Evolutionary conservation across 2,797 vertebrate species (phyloP).

Genomic region (Aulostomus chinensis): DNA sequence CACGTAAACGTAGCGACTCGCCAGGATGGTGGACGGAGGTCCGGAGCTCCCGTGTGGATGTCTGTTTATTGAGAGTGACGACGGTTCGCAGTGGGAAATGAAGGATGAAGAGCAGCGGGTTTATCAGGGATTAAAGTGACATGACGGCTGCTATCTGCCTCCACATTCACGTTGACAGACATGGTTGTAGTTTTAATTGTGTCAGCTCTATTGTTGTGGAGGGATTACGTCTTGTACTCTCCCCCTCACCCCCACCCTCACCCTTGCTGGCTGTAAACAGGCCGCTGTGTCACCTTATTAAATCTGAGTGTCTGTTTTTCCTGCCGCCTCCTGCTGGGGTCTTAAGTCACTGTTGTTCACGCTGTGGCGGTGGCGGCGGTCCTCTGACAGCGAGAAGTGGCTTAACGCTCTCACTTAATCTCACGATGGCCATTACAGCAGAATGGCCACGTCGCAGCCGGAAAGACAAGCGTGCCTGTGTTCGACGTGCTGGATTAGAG

Average conservation of each 20-base stretch:
- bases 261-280: constrained; percentile 34
- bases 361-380: constrained; percentile 12
- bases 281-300: constrained; percentile 44
- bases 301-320: constrained; percentile 48
- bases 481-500: constrained; percentile 70
- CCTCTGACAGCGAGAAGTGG: constrained; percentile 52
- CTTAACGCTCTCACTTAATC: constrained; percentile 74
- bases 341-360: constrained; percentile 57
- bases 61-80: constrained; percentile 18
- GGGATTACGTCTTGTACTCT: constrained; percentile 52
- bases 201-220: constrained; percentile 53
- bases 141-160: constrained; percentile 57
- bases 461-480: constrained; percentile 34
- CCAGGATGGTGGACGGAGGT: too few relatives aligned
- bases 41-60: too few relatives aligned
- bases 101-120: constrained; percentile 61
- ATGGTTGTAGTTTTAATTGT: constrained; percentile 64
- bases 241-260: background rate
- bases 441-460: constrained; percentile 49
- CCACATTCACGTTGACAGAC: constrained; percentile 62
- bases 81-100: constrained; percentile 40
- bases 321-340: constrained; percentile 19
- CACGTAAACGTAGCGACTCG: too few relatives aligned
- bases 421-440: constrained; percentile 58
- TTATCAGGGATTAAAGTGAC: constrained; percentile 71